These are phyloP conservation scores for Sylvicola cinctus DNA, from an alignment of 2,888 invertebrate genomes.

Conservation along the genomic window DNA sequence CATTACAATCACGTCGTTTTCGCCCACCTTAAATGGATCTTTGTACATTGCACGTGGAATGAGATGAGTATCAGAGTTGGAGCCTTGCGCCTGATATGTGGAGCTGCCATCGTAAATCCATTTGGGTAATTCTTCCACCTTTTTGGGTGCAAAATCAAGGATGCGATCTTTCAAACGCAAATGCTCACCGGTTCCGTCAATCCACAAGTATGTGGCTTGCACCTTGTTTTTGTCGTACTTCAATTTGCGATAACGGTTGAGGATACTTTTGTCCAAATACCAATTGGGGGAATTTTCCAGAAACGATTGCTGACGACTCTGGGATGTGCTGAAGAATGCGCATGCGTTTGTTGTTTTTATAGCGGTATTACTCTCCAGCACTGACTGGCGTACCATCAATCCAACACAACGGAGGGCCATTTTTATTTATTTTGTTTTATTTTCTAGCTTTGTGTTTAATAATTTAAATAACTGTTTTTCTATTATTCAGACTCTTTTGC, in stretches of 20 bases:
- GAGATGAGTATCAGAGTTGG: slow-evolving; percentile 52
- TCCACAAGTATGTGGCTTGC: slow-evolving; percentile 51
- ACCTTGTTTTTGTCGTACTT: slow-evolving; percentile 29
- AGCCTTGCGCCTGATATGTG: slow-evolving; percentile 39
- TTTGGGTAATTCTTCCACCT: slow-evolving; percentile 39
- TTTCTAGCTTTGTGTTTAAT: too few relatives aligned
- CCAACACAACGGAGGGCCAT: slow-evolving; percentile 6
- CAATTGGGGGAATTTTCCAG: slow-evolving; percentile 53
- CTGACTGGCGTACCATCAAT: slow-evolving; percentile 3
- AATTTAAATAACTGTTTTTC: too few relatives aligned
- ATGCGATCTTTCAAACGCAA: slow-evolving; percentile 49
- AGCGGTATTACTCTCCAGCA: slow-evolving; percentile 2
- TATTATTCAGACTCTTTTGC: too few relatives aligned
- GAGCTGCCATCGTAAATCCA: slow-evolving; percentile 63
- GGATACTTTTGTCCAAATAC: slow-evolving; percentile 49
- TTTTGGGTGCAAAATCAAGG: slow-evolving; percentile 39
- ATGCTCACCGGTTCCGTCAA: slow-evolving; percentile 52
- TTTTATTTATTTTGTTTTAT: slow-evolving; percentile 3
- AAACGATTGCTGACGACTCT: slow-evolving; percentile 6
- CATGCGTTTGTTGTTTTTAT: too few relatives aligned
- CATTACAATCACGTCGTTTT: slow-evolving; percentile 50
- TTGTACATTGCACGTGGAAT: slow-evolving; percentile 58
- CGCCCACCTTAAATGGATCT: slow-evolving; percentile 54
- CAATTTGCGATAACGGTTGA: slow-evolving; percentile 51
- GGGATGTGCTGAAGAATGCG: slow-evolving; percentile 10